A percentile compares a stretch with the other conserved stretches of the same genome.
phyloP scores from a whole-genome alignment of 2,888 invertebrate species.

The Sericinus montela region DNA sequence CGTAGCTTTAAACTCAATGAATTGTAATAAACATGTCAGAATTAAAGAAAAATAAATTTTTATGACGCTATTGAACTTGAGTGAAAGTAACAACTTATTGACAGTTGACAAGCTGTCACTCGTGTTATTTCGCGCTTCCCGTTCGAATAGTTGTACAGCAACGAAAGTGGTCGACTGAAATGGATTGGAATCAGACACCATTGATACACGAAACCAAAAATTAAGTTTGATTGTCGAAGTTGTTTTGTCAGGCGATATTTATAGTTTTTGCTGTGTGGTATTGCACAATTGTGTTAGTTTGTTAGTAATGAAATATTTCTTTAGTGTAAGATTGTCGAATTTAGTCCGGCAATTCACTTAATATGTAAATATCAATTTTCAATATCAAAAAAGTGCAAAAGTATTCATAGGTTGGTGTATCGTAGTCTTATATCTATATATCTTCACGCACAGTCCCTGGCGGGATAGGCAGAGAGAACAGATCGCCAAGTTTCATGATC shows the following conservation, averaged over 20 bases:
- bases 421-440: too few species aligned
- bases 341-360: too few species aligned
- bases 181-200: constrained; percentile 5
- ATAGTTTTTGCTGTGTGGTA: constrained; percentile 11
- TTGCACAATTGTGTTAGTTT: background rate
- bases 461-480: too few species aligned
- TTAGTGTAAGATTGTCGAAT: too few species aligned
- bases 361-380: too few species aligned
- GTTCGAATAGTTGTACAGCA: constrained; percentile 7
- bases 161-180: constrained; percentile 13
- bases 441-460: too few species aligned
- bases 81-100: constrained; percentile 19
- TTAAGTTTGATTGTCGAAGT: constrained; percentile 12
- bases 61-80: constrained; percentile 13
- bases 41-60: background rate
- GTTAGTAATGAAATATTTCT: background rate
- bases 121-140: constrained; percentile 15
- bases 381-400: too few species aligned
- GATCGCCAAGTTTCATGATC: too few species aligned
- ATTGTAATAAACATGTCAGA: too few species aligned
- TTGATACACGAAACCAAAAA: constrained; percentile 10
- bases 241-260: constrained; percentile 13
- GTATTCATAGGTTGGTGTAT: too few species aligned
- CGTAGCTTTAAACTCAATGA: too few species aligned
- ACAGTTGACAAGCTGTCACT: constrained; percentile 16